phyloP scores from a whole-genome alignment of 2,113 vertebrate species.

The Papio anubis region DNA sequence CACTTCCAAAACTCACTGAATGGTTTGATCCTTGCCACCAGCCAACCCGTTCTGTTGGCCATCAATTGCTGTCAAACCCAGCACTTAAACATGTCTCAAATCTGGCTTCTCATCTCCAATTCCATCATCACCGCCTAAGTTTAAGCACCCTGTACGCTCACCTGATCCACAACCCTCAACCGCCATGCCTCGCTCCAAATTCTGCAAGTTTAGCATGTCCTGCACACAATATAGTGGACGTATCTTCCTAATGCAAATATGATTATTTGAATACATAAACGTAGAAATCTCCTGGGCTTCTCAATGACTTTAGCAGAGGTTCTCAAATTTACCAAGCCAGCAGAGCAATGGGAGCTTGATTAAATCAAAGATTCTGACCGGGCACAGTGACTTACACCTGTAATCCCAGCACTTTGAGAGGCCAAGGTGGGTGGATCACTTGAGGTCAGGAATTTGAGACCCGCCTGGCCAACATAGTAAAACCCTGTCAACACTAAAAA shows the following conservation, averaged over 20 bases:
- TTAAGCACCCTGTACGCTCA: background rate
- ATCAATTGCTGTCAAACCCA: background rate
- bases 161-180: background rate
- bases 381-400: no score
- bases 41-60: rapidly evolving
- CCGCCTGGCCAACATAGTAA: no score
- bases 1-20: background rate
- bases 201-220: background rate
- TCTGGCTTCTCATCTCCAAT: background rate
- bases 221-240: rapidly evolving
- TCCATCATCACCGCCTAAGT: background rate
- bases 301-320: background rate
- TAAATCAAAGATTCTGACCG: background rate
- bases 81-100: background rate
- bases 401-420: no score
- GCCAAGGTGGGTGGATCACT: no score
- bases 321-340: background rate
- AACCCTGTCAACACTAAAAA: no score
- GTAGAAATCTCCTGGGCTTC: background rate
- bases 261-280: rapidly evolving
- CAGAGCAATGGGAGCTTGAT: no score
- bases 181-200: background rate
- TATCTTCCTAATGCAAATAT: background rate
- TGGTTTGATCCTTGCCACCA: background rate
- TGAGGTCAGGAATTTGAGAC: no score